phyloP scores from a whole-genome alignment of 2,797 vertebrate species.

The Ptychobarbus kaznakovi region DNA sequence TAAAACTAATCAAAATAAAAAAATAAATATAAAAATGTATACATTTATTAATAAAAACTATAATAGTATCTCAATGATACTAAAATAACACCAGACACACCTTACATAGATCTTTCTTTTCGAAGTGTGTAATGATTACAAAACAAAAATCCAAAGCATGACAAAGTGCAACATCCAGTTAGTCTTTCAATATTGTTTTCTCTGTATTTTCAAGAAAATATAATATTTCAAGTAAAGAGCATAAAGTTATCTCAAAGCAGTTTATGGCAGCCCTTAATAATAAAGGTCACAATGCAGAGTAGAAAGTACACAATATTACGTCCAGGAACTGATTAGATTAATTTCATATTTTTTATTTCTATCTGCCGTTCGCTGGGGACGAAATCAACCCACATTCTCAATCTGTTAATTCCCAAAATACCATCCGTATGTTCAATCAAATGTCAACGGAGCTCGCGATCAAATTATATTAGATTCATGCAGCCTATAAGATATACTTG shows the following conservation, averaged over 20 bases:
- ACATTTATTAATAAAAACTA: not conserved
- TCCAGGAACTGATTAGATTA: not conserved
- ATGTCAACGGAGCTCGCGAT: not conserved
- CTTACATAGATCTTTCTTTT: not conserved
- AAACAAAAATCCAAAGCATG: not conserved
- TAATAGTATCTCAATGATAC: not conserved
- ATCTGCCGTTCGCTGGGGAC: not conserved
- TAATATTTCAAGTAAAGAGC: not conserved
- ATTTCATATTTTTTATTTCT: not conserved
- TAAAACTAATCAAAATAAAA: not conserved
- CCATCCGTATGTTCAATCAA: not conserved
- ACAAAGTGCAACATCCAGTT: not conserved
- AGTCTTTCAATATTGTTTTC: not conserved
- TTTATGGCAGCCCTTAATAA: constrained; percentile 17
- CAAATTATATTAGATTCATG: not conserved
- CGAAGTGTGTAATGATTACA: not conserved
- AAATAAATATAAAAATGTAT: too few relatives aligned
- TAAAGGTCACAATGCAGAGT: not conserved
- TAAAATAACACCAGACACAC: not conserved
- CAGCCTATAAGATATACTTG: not conserved
- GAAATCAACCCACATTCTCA: not conserved
- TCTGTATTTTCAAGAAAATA: not conserved
- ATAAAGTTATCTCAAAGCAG: not conserved
- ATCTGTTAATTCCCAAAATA: not conserved
- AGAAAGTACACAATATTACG: not conserved